These are phyloP conservation scores for Sclerodermus sp. DNA, from an alignment of 2,888 invertebrate species.

Conservation along the genomic window DNA sequence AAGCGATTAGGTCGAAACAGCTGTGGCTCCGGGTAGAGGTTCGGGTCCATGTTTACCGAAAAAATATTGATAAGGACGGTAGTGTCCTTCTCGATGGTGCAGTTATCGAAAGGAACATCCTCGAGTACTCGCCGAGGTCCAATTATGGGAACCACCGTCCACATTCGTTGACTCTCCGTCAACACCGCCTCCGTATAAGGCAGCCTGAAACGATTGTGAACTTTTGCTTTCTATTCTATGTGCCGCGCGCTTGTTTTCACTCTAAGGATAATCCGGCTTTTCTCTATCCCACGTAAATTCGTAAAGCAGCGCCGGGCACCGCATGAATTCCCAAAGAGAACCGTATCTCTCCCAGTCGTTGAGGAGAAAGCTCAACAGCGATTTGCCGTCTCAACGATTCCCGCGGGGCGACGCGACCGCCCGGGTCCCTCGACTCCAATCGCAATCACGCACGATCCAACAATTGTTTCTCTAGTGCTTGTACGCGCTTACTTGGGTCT, in stretches of 20 bases:
- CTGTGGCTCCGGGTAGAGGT: constrained; percentile 66
- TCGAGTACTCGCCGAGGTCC: constrained; percentile 61
- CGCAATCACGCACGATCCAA: no score
- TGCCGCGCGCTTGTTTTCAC: not conserved
- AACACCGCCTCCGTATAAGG: constrained; percentile 60
- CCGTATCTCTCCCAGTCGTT: no score
- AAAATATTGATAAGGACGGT: constrained; percentile 61
- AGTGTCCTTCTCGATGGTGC: constrained; percentile 61
- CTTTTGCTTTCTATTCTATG: not conserved
- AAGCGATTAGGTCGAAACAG: constrained; percentile 69
- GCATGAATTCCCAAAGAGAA: no score
- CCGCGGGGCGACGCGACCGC: no score
- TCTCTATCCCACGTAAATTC: not conserved
- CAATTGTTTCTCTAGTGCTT: no score
- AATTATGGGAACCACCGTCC: constrained; percentile 56
- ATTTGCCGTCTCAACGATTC: no score
- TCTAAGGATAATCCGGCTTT: not conserved
- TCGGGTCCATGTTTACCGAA: constrained; percentile 63
- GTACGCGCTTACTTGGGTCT: constrained; percentile 59
- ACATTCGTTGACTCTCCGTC: constrained; percentile 57
- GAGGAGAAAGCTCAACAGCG: no score
- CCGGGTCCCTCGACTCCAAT: no score
- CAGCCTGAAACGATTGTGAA: constrained; percentile 43
- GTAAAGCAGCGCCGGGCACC: no score
- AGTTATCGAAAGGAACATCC: constrained; percentile 62